Base-by-base conservation (phyloP, 1,140 invertebrate species). In the Drosophila truncata region DNA sequence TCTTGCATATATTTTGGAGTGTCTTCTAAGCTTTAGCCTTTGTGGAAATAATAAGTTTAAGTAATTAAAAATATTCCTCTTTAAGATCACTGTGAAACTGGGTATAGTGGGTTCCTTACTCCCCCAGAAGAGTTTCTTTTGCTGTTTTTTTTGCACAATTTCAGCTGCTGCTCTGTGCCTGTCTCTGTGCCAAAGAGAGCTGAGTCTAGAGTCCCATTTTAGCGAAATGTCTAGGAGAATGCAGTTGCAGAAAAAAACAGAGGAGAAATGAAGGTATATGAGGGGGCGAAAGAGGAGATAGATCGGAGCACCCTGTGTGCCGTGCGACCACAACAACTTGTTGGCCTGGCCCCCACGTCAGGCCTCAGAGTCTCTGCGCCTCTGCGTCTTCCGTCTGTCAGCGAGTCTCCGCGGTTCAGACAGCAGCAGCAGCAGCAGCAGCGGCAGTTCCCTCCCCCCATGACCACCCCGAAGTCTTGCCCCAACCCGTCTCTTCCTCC, bases 271-370 rank as follows among this genome's bases (percentile, higher is more conserved):
- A 13, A 10, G 23, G 8, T 29, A 29, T 8, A 29, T 29, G 13
- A 4, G 11, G 14, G 3, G 18, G 18, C 23, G 25, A 16, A 18
- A 6, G 23, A 16, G 49, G 6, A 9, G 47, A 20, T 8, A 25
- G 25, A 35, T 54, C 8, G 20, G 18, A 57, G 66, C 69, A 75
- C 72, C 72, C 72, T 76, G 33, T 33, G 23, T 27, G 33, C 29
- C 33, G 25, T 50, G 33, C 37, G 35, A 46, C 62, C 37, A 76
- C 76, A 78, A 78, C 76, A 78, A 78, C 64, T 78, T 78, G 75
- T 78, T 78, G 75, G 73, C 27, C 47, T 57, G 29, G 59, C 73
- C 52, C 61, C 47, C 37, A 76, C 52, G 61, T 57, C 63, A 52
- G 49, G 49, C 54, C 67, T 25, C 62, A 11, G 60, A 29, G 29